A percentile compares a stretch with the other conserved stretches of the same genome.
Conservation (phyloP, 2,888 invertebrate genomes). For the Drosophila leonis region DNA sequence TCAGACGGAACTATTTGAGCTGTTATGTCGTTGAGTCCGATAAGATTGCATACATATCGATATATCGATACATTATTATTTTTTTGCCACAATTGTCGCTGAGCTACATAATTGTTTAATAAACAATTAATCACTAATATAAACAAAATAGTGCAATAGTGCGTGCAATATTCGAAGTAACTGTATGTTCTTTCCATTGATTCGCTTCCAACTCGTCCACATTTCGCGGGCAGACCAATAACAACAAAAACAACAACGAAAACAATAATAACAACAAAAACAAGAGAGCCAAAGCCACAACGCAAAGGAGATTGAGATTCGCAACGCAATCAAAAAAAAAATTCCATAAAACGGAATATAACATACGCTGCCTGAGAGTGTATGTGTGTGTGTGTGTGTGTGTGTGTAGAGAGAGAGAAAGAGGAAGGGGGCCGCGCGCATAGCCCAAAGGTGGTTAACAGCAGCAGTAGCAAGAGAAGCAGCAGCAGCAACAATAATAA, state of each 20-base stretch:
- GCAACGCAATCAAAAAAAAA: slow-evolving; percentile 77
- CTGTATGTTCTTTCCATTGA: slow-evolving; percentile 22
- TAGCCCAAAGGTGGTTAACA: slow-evolving; percentile 66
- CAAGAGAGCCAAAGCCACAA: slow-evolving; percentile 51
- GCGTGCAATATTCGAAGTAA: slow-evolving; percentile 38
- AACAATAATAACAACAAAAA: slow-evolving; percentile 51
- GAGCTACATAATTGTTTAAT: slow-evolving; percentile 77
- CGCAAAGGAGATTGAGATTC: slow-evolving; percentile 69
- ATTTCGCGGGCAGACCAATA: slow-evolving; percentile 12
- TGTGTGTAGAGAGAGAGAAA: background rate
- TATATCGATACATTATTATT: slow-evolving; percentile 49
- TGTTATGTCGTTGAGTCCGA: slow-evolving; percentile 12
- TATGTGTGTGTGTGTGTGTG: slow-evolving; percentile 6
- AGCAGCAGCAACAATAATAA: slow-evolving; percentile 26
- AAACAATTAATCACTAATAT: slow-evolving; percentile 79
- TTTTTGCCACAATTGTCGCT: slow-evolving; percentile 55
- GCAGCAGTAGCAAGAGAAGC: slow-evolving; percentile 31
- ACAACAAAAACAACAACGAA: slow-evolving; percentile 47
- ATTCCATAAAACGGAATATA: slow-evolving; percentile 59
- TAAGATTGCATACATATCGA: slow-evolving; percentile 35
- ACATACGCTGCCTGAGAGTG: slow-evolving; percentile 58
- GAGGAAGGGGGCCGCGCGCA: slow-evolving; percentile 35
- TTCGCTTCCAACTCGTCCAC: slow-evolving; percentile 3
- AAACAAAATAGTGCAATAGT: slow-evolving; percentile 71
- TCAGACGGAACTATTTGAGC: slow-evolving; percentile 6